Conservation (phyloP, 1,140 invertebrate genomes). For the Sarcophaga bullata region DNA sequence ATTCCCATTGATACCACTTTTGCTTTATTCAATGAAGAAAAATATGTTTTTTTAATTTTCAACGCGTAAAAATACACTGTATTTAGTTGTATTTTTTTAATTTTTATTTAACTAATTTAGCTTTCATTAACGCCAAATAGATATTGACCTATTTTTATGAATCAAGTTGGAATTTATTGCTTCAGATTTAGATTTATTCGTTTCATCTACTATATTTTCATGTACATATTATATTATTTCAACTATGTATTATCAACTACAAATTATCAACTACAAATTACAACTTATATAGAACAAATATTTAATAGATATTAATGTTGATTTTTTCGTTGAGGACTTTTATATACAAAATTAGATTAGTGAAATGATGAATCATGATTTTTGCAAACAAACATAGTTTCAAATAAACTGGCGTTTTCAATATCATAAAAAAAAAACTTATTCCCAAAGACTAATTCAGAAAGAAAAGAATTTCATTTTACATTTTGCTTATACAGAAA, state of each 20-base stretch:
- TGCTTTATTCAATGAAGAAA: not conserved
- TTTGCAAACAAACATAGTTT: not conserved
- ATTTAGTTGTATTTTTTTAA: not conserved
- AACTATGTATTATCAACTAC: too few relatives aligned
- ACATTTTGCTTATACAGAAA: too few relatives aligned
- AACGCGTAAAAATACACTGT: slow-evolving; percentile 17
- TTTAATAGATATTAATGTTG: too few relatives aligned
- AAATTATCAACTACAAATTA: too few relatives aligned
- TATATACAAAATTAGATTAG: not conserved
- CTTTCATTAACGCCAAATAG: not conserved
- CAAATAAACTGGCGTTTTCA: too few relatives aligned
- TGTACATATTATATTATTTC: too few relatives aligned
- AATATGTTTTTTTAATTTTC: not conserved
- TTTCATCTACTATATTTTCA: not conserved
- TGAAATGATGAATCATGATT: not conserved
- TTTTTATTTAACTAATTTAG: not conserved
- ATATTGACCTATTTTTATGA: not conserved
- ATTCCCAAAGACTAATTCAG: too few relatives aligned
- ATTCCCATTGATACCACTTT: too few relatives aligned
- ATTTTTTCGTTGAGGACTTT: not conserved
- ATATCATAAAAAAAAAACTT: too few relatives aligned
- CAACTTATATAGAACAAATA: too few relatives aligned
- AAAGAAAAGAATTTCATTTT: too few relatives aligned
- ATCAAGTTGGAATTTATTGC: not conserved
- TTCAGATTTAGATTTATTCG: not conserved